These are phyloP conservation scores for Melanogrammus aeglefinus DNA, from an alignment of 2,797 vertebrate genomes.

Conservation along the genomic window DNA sequence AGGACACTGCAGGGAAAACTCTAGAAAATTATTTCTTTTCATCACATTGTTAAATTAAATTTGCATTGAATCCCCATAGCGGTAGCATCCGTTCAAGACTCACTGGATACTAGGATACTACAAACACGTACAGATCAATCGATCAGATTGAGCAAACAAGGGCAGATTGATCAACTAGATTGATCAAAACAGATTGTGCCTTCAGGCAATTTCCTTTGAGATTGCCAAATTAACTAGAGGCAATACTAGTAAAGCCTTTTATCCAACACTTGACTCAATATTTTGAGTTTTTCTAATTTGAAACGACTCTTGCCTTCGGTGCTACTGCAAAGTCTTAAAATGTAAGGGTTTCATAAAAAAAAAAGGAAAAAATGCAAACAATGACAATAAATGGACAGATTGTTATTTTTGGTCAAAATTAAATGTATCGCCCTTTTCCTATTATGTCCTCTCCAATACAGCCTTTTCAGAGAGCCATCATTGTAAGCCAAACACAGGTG, in stretches of 20 bases:
- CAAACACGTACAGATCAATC: not conserved
- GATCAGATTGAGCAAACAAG: not conserved
- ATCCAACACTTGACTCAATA: not conserved
- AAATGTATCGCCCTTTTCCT: not conserved
- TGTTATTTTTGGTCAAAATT: constrained; percentile 19
- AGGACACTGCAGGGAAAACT: not conserved
- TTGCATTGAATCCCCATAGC: not conserved
- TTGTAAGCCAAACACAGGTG: not conserved
- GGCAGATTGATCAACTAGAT: not conserved
- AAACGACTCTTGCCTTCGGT: constrained; percentile 2
- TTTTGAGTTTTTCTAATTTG: not conserved
- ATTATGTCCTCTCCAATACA: not conserved
- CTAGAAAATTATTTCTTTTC: not conserved
- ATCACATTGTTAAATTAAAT: not conserved
- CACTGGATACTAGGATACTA: not conserved
- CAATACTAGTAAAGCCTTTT: not conserved
- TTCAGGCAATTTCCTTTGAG: not conserved
- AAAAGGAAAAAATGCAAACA: constrained; percentile 17
- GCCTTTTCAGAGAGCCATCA: not conserved
- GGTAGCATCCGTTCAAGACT: not conserved
- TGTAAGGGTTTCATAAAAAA: constrained; percentile 7
- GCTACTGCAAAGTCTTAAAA: not conserved
- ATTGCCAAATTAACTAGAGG: not conserved
- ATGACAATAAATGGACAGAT: constrained; percentile 26
- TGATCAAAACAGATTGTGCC: not conserved